Conservation (phyloP, 2,113 vertebrate genomes). For the Ibidorhyncha struthersii region DNA sequence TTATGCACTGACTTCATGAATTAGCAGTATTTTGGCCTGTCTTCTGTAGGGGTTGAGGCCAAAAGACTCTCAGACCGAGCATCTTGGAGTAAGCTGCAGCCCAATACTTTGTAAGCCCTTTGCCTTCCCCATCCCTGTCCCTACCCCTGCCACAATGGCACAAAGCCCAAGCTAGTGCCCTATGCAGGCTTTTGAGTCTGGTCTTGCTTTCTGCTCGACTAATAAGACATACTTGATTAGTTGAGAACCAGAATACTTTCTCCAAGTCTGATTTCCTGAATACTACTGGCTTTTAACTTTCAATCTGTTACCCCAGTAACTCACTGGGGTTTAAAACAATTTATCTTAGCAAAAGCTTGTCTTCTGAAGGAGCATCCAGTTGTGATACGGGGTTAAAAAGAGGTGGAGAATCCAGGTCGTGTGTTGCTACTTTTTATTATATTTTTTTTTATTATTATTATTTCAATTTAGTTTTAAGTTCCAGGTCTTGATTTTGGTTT, state of each 20-base stretch:
- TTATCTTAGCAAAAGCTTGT: neutral
- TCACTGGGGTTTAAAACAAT: neutral
- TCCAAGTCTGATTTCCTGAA: neutral
- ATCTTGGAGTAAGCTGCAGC: neutral
- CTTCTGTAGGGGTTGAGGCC: neutral
- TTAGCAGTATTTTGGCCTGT: neutral
- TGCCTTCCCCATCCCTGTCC: neutral
- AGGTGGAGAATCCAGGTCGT: neutral
- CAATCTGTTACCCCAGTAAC: neutral
- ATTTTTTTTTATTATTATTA: neutral
- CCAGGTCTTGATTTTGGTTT: neutral
- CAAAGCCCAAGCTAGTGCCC: neutral
- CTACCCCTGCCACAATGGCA: neutral
- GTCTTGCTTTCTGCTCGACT: neutral
- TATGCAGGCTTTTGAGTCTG: neutral
- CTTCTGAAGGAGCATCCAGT: neutral
- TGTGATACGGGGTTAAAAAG: neutral
- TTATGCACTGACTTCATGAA: neutral
- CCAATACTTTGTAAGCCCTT: neutral
- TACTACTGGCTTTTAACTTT: neutral
- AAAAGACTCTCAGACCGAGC: neutral
- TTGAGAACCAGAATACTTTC: neutral
- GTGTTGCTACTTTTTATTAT: neutral
- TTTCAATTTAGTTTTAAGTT: neutral
- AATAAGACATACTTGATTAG: neutral